Percentiles rank a stretch among this genome's conserved stretches.
Evolutionary conservation across 2,888 invertebrate species (phyloP).

Genomic region (Diadromus collaris): DNA sequence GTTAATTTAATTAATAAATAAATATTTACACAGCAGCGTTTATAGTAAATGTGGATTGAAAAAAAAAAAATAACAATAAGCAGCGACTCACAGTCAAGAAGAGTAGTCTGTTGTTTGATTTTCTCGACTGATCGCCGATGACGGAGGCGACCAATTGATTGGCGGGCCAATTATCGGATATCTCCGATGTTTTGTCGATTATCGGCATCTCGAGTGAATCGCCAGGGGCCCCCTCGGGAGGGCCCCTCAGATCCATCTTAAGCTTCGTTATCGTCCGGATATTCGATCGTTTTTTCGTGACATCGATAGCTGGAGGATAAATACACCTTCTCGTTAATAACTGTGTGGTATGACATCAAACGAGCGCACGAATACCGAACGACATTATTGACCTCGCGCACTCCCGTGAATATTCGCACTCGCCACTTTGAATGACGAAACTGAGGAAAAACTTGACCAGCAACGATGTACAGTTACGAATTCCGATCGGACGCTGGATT

Average conservation of each 20-base stretch:
- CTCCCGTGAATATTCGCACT: not conserved
- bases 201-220: constrained; percentile 74
- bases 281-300: constrained; percentile 2
- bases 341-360: constrained; percentile 4
- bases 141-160: constrained; percentile 69
- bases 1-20: too few relatives aligned
- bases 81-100: constrained; percentile 75
- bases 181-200: constrained; percentile 73
- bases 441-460: not conserved
- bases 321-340: constrained; percentile 13
- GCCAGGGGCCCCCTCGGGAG: constrained; percentile 79
- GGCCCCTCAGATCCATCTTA: constrained; percentile 79
- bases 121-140: constrained; percentile 71
- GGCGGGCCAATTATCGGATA: constrained; percentile 70
- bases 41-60: not conserved
- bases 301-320: not conserved
- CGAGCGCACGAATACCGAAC: not conserved
- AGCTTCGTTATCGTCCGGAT: constrained; percentile 41
- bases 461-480: not conserved
- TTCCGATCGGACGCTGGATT: not conserved
- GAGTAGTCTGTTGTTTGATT: constrained; percentile 74
- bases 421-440: not conserved
- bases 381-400: constrained; percentile 5
- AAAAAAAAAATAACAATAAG: constrained; percentile 15
- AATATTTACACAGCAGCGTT: not conserved